A percentile compares a stretch with the other conserved stretches of the same genome.
Conservation (phyloP, 2,888 invertebrate species). For the Formica aserva region DNA sequence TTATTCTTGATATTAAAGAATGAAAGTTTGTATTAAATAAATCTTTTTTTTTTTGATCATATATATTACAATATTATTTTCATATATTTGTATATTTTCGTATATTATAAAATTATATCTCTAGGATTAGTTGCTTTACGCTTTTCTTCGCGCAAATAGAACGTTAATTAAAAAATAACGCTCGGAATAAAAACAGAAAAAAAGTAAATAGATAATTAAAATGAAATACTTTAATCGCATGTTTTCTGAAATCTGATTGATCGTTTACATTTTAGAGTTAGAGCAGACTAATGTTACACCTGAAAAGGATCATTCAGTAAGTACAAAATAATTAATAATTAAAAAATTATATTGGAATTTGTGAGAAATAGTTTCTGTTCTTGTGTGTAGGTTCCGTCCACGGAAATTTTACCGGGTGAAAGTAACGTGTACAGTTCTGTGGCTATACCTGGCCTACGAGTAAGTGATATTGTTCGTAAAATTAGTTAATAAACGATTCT, state of each 20-base stretch:
- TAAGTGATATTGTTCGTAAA: constrained; percentile 69
- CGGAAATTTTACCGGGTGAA: constrained; percentile 79
- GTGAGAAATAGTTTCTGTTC: constrained; percentile 35
- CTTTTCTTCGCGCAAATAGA: neutral
- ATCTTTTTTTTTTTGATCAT: neutral
- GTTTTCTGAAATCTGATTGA: neutral
- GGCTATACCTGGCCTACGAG: constrained; percentile 83
- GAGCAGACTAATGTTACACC: constrained; percentile 49
- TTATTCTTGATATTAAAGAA: neutral
- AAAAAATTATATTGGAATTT: neutral
- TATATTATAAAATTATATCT: neutral
- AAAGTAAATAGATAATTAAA: neutral
- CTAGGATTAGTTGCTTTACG: neutral
- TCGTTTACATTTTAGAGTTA: constrained; percentile 36
- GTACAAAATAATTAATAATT: constrained; percentile 21
- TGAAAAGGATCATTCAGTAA: constrained; percentile 56
- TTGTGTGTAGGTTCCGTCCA: constrained; percentile 66
- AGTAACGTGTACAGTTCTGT: constrained; percentile 79
- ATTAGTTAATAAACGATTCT: constrained; percentile 7
- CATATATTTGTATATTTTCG: neutral
- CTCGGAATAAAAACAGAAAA: neutral
- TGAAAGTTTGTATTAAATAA: neutral
- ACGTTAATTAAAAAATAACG: neutral
- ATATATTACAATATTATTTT: neutral
- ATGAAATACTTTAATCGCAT: neutral